Conservation (phyloP, 2,888 invertebrate genomes). For the Tipula lateralis region DNA sequence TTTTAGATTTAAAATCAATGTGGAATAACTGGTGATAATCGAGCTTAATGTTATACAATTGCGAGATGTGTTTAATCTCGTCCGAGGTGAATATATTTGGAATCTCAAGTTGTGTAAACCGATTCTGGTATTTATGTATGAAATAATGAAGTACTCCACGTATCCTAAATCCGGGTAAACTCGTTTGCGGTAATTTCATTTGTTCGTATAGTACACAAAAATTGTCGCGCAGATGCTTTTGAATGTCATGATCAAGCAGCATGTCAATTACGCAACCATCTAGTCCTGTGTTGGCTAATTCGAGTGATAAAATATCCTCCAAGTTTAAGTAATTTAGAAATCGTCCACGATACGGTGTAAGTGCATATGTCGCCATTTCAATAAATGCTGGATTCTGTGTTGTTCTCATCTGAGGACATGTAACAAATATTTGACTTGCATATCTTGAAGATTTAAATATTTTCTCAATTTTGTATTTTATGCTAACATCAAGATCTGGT, state of each 20-base stretch:
- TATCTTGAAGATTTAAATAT: background rate
- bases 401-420: background rate
- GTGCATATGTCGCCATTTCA: background rate
- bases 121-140: background rate
- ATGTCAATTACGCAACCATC: background rate
- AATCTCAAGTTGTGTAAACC: background rate
- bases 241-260: too few relatives aligned
- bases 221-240: too few relatives aligned
- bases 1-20: background rate
- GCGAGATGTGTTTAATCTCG: background rate
- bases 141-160: background rate
- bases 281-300: background rate
- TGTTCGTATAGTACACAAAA: background rate
- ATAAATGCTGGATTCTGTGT: background rate
- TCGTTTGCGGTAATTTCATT: background rate
- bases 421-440: background rate
- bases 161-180: background rate
- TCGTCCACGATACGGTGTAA: too few relatives aligned
- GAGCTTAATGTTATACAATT: background rate
- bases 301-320: too few relatives aligned
- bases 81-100: background rate
- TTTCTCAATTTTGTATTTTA: background rate
- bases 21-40: background rate
- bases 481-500: background rate
- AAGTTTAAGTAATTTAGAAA: too few relatives aligned